Evolutionary conservation across 1,140 invertebrate genomes (phyloP).

Genomic region (Antheraea pernyi): DNA sequence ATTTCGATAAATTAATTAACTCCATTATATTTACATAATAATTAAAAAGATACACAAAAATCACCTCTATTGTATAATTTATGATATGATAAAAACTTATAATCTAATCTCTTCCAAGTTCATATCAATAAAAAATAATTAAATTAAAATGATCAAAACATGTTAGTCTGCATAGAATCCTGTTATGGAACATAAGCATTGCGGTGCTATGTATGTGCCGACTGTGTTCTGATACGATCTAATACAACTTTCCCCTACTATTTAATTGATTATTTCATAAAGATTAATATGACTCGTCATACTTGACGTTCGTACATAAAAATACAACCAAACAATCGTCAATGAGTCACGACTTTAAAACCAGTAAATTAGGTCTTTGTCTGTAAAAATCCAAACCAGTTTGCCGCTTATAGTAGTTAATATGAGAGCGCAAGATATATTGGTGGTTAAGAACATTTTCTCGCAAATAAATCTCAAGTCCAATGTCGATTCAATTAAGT

Average conservation of each 20-base stretch:
- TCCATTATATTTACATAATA: not conserved
- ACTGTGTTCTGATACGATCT: conserved; percentile 67
- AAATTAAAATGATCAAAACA: conserved; percentile 8
- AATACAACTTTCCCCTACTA: conserved; percentile 69
- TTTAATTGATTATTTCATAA: conserved; percentile 75
- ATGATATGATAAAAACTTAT: too few relatives aligned
- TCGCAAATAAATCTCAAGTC: conserved; percentile 41
- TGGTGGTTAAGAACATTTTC: conserved; percentile 25
- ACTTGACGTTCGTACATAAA: conserved; percentile 50
- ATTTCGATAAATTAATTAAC: too few relatives aligned
- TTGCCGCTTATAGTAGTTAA: not conserved
- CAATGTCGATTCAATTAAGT: conserved; percentile 39
- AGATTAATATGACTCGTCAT: conserved; percentile 66
- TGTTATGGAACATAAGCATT: conserved; percentile 48
- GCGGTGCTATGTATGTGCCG: conserved; percentile 65
- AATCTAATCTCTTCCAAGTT: not conserved
- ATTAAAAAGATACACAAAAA: not conserved
- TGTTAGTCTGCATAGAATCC: conserved; percentile 32
- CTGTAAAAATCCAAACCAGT: conserved; percentile 1
- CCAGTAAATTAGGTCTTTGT: conserved; percentile 29
- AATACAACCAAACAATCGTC: conserved; percentile 50
- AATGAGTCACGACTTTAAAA: conserved; percentile 33
- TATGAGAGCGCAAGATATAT: conserved; percentile 19
- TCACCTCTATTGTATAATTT: not conserved
- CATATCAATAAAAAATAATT: not conserved